Base-by-base conservation (phyloP, 1,140 invertebrate genomes). In the Bursaphelenchus mucronatus region DNA sequence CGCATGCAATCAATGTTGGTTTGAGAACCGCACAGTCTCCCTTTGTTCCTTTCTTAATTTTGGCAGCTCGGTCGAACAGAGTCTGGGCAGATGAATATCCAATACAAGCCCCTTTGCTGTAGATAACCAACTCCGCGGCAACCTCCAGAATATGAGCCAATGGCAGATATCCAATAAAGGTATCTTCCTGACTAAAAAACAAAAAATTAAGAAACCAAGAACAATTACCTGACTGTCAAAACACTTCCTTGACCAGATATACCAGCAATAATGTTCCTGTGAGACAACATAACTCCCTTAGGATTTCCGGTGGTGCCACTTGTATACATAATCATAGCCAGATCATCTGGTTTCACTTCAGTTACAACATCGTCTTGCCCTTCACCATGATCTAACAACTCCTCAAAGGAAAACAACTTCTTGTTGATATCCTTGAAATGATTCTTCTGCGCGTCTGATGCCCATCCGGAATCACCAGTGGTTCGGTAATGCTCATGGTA, bases 101-200 rank as follows among this genome's bases (percentile, higher is more conserved):
- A 81, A 98, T 94, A 5, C 89, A 87, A n/a, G 94, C 88, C 39
- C 94, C 95, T 78, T 83, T 83, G 85, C 76, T 54, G 40, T 81
- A 67, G 51, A 74, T 40, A 15, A 73, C 73, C 70, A 76, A 75
- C 84, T 86, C 86, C 66, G 82, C 83, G 53, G 92, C 86, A 49
- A 98, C 85, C 83, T 98, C 96, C 72, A 97, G 90, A 1, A 98
- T 94, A 83, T 99, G 96, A 49, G 95, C 95, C 53, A 97, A 84
- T 10, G 95, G 95, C 61, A 99, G 85, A 83, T 95, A 98, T 46
- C 90, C 94, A 80, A 97, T 88, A 71, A 95, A 90, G 13, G 90
- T 85, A 80, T 98, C 94, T 81, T 86, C 0, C 86, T 70, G 57
- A 50, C 57, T 59, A 39, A n/a, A 59, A 59, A 59, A 39, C 58